Percentiles rank a stretch among this genome's conserved stretches.
Evolutionary conservation across 2,888 invertebrate genomes (phyloP).

Genomic region (Dusona sp.): DNA sequence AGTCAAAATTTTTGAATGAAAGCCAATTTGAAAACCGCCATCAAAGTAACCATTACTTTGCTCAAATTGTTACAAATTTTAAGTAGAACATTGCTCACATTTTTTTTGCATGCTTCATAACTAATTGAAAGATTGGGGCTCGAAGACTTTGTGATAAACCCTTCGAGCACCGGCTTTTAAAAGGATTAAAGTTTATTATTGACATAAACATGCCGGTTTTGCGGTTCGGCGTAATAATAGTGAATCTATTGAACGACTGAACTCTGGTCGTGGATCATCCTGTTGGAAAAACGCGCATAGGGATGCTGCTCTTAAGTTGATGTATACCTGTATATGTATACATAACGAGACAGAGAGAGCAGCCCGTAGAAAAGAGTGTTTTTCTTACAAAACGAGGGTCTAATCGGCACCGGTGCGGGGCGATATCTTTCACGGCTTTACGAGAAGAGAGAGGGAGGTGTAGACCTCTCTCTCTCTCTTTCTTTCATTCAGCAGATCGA

Average conservation of each 20-base stretch:
- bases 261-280: constrained; percentile 12
- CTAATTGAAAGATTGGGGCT: neutral
- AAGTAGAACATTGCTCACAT: neutral
- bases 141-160: neutral
- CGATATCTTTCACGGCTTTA: constrained; percentile 80
- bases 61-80: neutral
- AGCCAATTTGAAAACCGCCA: neutral
- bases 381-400: constrained; percentile 78
- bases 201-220: constrained; percentile 22
- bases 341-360: neutral
- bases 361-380: constrained; percentile 63
- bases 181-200: constrained; percentile 4
- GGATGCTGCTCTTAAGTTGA: constrained; percentile 26
- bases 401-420: constrained; percentile 74
- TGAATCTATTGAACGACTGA: constrained; percentile 27
- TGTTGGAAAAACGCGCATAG: constrained; percentile 14
- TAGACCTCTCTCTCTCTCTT: constrained; percentile 41
- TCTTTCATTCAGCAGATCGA: constrained; percentile 40
- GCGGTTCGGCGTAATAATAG: constrained; percentile 21
- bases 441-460: constrained; percentile 67
- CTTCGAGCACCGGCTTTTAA: neutral
- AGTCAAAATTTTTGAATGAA: neutral
- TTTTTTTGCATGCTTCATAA: neutral
- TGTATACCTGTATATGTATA: neutral
- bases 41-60: neutral